Conservation (phyloP, 2,888 invertebrate species). For the Metalampra italica region DNA sequence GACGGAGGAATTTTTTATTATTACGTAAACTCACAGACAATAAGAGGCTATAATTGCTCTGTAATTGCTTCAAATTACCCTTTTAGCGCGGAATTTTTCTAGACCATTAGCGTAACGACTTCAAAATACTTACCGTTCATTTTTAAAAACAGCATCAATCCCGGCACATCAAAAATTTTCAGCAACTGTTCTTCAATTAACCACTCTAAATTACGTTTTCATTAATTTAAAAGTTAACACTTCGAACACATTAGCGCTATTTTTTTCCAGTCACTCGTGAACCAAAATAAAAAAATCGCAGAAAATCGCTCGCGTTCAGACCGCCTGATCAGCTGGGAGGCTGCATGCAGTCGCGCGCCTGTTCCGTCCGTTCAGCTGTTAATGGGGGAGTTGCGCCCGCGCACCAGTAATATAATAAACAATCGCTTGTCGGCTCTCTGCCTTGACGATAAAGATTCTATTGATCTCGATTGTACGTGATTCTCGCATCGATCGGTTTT, state of each 20-base stretch:
- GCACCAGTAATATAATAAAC: constrained; percentile 27
- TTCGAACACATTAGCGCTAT: too few species aligned
- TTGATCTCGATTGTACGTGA: constrained; percentile 3
- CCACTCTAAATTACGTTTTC: background rate
- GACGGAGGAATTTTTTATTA: background rate
- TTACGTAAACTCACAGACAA: background rate
- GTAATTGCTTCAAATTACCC: background rate
- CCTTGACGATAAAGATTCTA: background rate
- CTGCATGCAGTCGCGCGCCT: constrained; percentile 31
- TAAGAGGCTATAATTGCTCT: background rate
- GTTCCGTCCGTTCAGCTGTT: constrained; percentile 25
- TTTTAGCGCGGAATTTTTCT: background rate
- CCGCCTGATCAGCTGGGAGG: constrained; percentile 10
- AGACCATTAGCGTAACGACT: background rate
- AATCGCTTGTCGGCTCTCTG: constrained; percentile 9
- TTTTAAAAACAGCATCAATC: background rate
- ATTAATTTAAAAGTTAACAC: background rate
- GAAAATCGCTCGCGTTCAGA: background rate
- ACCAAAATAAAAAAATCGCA: too few species aligned
- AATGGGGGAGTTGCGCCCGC: constrained; percentile 28
- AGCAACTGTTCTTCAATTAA: too few species aligned
- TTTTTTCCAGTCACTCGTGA: too few species aligned
- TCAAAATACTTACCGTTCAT: background rate
- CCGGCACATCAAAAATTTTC: too few species aligned
- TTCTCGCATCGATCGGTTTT: background rate